Base-by-base conservation (phyloP, 2,113 vertebrate genomes). In the Gobiocypris rarus region DNA sequence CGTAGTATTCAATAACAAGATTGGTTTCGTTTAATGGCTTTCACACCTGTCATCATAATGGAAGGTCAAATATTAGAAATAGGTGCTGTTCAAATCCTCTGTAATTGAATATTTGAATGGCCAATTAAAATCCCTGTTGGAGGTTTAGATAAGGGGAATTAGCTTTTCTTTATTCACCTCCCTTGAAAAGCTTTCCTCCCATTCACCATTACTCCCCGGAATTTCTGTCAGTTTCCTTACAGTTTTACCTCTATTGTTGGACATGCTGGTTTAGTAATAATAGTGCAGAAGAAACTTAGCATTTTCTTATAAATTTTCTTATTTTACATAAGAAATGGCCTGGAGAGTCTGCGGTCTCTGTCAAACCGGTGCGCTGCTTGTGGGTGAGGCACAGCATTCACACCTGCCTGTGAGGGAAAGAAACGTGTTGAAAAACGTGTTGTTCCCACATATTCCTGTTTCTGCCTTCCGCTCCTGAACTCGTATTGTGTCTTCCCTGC, bases 51-150 rank as follows among this genome's bases (percentile, higher is more conserved):
- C 75, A 73, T 84, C 63, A 65, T 81, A 82, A 86, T 77, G 28
- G 85, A 90, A 91, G 89, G 92, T 93, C 92, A 93, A 87, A 85
- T 89, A 85, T 87, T 79, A 86, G 79, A 88, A 84, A 89, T 91
- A 89, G 93, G 89, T 92, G 89, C 89, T 92, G 87, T 89, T 92
- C 84, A 86, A 90, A 88, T 86, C 88, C 87, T 82, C 48, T 89
- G 82, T 92, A 91, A 94, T 92, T 93, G 91, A 89, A 90, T 89
- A 83, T 74, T 85, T 91, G 87, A 94, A 92, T 89, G 89, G 87
- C 87, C 88, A 92, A 92, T 91, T 93, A 91, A 93, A 92, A 91
- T 89, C 84, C 85, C 83, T 87, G 84, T 90, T 89, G 87, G 89
- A 89, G 91, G 87, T 87, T 89, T 85, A 86, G 89, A 91, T 90